Conservation (phyloP, 2,888 invertebrate species). For the Meiosimyza platycephala region DNA sequence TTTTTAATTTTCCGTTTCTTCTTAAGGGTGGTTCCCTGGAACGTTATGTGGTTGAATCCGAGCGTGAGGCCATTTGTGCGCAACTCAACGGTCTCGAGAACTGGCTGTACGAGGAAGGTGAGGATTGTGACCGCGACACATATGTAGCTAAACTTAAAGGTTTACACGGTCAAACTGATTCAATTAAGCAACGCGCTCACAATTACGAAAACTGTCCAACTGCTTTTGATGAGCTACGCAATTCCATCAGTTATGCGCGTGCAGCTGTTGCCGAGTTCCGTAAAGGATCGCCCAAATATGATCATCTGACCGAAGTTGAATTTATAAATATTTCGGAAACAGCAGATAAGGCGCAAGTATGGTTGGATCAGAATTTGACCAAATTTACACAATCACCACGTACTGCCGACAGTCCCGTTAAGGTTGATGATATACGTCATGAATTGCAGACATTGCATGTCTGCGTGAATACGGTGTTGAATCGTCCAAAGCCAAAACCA, state of each 20-base stretch:
- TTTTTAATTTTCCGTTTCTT: conserved; percentile 3
- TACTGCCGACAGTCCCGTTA: conserved; percentile 80
- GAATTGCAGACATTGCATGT: conserved; percentile 74
- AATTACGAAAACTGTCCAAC: conserved; percentile 85
- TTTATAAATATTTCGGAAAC: conserved; percentile 80
- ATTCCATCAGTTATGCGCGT: conserved; percentile 81
- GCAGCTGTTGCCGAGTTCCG: conserved; percentile 82
- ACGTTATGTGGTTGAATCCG: conserved; percentile 79
- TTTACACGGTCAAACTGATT: conserved; percentile 84
- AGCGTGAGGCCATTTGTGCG: conserved; percentile 73
- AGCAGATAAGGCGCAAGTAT: conserved; percentile 78
- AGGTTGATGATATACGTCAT: conserved; percentile 81
- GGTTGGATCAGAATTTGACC: conserved; percentile 83
- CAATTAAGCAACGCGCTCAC: conserved; percentile 83
- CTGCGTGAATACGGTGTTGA: conserved; percentile 80
- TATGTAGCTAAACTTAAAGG: conserved; percentile 75
- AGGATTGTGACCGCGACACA: conserved; percentile 84
- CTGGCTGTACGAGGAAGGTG: conserved; percentile 97
- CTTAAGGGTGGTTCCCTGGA: conserved; percentile 77
- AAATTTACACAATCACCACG: conserved; percentile 75
- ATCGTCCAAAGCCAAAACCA: conserved; percentile 90
- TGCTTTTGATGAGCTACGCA: conserved; percentile 84
- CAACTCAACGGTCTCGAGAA: conserved; percentile 88
- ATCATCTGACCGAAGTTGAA: conserved; percentile 85
- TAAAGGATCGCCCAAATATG: conserved; percentile 77